These are phyloP conservation scores for Brachyopa scutellaris DNA, from an alignment of 2,888 invertebrate genomes.

Conservation along the genomic window DNA sequence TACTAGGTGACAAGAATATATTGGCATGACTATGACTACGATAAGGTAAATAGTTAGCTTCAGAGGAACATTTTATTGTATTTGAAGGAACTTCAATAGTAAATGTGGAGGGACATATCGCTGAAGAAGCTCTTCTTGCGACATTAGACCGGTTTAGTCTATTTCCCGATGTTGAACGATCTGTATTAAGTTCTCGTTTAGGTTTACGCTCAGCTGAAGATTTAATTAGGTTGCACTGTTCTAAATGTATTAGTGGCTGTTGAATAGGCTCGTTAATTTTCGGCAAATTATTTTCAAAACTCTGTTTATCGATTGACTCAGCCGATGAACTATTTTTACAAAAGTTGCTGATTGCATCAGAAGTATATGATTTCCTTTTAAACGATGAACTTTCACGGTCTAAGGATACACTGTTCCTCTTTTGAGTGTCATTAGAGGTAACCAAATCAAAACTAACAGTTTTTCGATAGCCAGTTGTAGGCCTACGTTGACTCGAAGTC, in stretches of 20 bases:
- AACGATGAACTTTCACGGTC: slow-evolving; percentile 12
- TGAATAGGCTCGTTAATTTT: slow-evolving; percentile 3
- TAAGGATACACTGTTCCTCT: slow-evolving; percentile 33
- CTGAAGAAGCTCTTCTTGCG: slow-evolving; percentile 55
- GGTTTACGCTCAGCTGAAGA: slow-evolving; percentile 58
- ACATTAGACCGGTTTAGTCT: slow-evolving; percentile 24
- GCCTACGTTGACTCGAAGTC: slow-evolving; percentile 73
- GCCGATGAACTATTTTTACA: slow-evolving; percentile 77
- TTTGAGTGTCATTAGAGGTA: slow-evolving; percentile 58
- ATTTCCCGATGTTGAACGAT: slow-evolving; percentile 76
- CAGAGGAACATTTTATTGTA: slow-evolving; percentile 78
- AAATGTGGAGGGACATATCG: slow-evolving; percentile 52
- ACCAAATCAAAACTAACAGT: slow-evolving; percentile 81
- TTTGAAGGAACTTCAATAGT: slow-evolving; percentile 78
- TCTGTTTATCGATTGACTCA: slow-evolving; percentile 78
- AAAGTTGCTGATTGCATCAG: slow-evolving; percentile 78
- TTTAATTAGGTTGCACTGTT: not conserved
- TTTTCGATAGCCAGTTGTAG: slow-evolving; percentile 77
- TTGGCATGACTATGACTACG: slow-evolving; percentile 73
- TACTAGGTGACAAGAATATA: slow-evolving; percentile 44
- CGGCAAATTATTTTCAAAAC: slow-evolving; percentile 73
- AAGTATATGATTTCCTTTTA: slow-evolving; percentile 78
- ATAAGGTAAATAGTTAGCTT: slow-evolving; percentile 74
- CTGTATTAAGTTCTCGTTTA: slow-evolving; percentile 77
- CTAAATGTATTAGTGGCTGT: not conserved